Base-by-base conservation (phyloP, 2,797 vertebrate genomes). In the Platyrinchus mystaceus region DNA sequence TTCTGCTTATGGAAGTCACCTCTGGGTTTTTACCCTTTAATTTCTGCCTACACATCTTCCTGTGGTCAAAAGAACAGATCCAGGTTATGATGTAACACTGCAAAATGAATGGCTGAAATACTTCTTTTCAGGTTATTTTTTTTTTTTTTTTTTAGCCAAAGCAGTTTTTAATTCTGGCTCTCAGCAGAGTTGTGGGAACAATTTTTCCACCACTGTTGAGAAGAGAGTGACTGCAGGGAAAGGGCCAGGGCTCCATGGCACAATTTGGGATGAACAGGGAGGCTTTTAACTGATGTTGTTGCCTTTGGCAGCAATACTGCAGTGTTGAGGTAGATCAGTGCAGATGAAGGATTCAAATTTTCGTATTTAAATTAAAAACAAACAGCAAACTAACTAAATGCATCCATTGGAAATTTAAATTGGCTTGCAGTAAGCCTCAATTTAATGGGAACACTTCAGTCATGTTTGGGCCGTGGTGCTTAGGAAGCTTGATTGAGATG, bases 401-500 rank as follows among this genome's bases (percentile, higher is more conserved):
- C 32, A 56, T 84, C 70, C 67, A 67, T 12, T 71, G 70, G 80
- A 79, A 73, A 87, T 90, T 76, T 37, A 89, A 90, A 90, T 80
- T 87, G 88, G 27, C 84, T 93, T 67, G 64, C 53, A 56, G 14
- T 36, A 46, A 93, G 56, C 30, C 34, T 80, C 47, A 46, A 3
- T 76, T 89, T 73, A 93, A 84, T 47, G 49, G 12, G 66, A 94
- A 24, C 69, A 5, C 16, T 91, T 87, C 3, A 62, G 63, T 85
- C 82, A 44, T 3, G 21, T 81, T 89, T 84, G 62, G 67, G 63
- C 71, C 0, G 0, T 22, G 47, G 21, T 68, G 56, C 71, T 92
- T 79, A 41, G 81, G 82, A 93, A 50, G 67, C 39, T 78, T 81
- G 59, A 81, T 63, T 81, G 91, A 93, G 89, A 69, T 66, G 58